Conservation (phyloP, 2,888 invertebrate genomes). For the Eupithecia subfuscata region DNA sequence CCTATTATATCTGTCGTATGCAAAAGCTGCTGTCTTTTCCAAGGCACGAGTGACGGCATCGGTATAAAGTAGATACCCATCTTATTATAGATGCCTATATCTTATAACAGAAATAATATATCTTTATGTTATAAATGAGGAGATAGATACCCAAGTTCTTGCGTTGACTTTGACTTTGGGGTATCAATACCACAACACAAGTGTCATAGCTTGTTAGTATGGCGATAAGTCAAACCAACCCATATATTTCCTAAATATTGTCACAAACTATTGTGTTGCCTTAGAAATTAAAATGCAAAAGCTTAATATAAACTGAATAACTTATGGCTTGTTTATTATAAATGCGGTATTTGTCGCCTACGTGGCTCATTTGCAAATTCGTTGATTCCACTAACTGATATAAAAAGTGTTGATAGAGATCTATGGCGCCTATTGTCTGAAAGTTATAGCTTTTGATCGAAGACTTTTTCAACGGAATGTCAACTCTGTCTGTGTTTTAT, state of each 20-base stretch:
- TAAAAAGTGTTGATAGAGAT: slow-evolving; percentile 48
- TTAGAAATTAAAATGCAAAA: background rate
- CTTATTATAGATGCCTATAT: background rate
- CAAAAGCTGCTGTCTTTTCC: background rate
- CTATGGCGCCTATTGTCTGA: slow-evolving; percentile 48
- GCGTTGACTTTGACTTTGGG: too few relatives aligned
- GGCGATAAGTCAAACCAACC: too few relatives aligned
- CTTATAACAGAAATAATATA: background rate
- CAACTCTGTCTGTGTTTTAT: slow-evolving; percentile 1
- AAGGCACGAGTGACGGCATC: background rate
- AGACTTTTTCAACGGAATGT: slow-evolving; percentile 38
- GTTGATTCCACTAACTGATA: slow-evolving; percentile 41
- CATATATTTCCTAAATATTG: background rate
- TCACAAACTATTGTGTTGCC: background rate
- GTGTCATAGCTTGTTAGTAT: too few relatives aligned
- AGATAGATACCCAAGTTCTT: too few relatives aligned
- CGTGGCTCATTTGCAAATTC: slow-evolving; percentile 41
- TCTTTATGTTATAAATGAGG: background rate
- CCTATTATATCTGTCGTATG: background rate
- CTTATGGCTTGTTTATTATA: slow-evolving; percentile 22
- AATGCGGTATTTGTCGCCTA: slow-evolving; percentile 41
- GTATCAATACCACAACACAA: too few relatives aligned
- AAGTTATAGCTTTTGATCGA: slow-evolving; percentile 48
- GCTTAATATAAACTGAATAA: background rate
- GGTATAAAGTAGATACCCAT: background rate